Evolutionary conservation across 2,113 vertebrate species (phyloP).

Genomic region (Tinamus guttatus): DNA sequence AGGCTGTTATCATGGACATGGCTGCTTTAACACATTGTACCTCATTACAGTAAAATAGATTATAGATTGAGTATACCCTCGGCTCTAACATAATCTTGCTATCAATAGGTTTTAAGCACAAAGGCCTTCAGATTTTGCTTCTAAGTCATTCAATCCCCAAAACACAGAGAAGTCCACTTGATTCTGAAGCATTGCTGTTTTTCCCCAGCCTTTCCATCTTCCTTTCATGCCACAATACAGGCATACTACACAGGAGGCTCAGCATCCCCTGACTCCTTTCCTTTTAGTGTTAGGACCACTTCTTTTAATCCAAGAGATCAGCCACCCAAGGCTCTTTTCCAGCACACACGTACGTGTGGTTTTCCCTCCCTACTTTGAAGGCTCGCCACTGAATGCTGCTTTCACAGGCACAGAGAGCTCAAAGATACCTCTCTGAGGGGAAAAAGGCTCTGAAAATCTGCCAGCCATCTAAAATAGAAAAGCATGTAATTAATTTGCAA

Average conservation of each 20-base stretch:
- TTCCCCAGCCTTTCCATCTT: constrained; percentile 24
- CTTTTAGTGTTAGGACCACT: constrained; percentile 50
- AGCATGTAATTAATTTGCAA: neutral
- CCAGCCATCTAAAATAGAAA: neutral
- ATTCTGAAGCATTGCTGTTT: neutral
- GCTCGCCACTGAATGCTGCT: neutral
- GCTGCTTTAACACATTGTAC: neutral
- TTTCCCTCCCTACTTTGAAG: constrained; percentile 4
- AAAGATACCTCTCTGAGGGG: neutral
- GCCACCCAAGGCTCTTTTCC: constrained; percentile 45
- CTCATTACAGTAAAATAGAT: neutral
- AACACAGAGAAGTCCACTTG: neutral
- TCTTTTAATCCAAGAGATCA: constrained; percentile 59
- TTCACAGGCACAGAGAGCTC: neutral
- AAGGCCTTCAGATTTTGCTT: neutral
- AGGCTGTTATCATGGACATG: neutral
- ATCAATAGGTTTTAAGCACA: neutral
- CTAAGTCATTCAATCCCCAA: neutral
- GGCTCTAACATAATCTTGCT: neutral
- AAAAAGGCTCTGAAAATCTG: neutral
- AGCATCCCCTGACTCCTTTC: constrained; percentile 30
- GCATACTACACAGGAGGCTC: neutral
- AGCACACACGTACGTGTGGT: neutral
- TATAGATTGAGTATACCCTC: neutral
- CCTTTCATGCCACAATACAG: constrained; percentile 29